Base-by-base conservation (phyloP, 2,113 vertebrate genomes). In the Boleophthalmus pectinirostris region DNA sequence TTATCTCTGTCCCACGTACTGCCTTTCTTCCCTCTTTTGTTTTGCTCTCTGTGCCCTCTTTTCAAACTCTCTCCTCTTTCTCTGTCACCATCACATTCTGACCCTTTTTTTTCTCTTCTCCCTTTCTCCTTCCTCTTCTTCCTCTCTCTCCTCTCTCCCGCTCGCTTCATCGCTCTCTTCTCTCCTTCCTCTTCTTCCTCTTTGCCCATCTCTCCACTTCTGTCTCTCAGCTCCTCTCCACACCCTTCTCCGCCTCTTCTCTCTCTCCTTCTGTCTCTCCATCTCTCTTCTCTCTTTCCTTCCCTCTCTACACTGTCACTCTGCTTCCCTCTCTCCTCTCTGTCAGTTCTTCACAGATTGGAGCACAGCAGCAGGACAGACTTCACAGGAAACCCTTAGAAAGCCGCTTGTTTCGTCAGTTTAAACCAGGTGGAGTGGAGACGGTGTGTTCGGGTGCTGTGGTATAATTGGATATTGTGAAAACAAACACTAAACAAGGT, bases 391-490 rank as follows among this genome's bases (percentile, higher is more conserved):
- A 10, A 1, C 38, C 9, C 1, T 43, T 9, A 43, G 38, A 43
- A 29, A 43, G 38, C 38, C 1, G 38, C 38, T 43, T 43, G 38
- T 43, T 1, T 43, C 38, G 9, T 10, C 10, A 8, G 38, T 43
- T 43, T 43, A 43, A 43, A 43, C 7, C 38, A 43, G 38, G 38
- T 43, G 38, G 38, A 10, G 38, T 11, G 38, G 38, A 43, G 38
- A 6, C 1, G 38, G 38, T 43, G 38, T 5, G 35, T 38, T 38
- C 35, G 9, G 38, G 38, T 8, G 38, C 9, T 43, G 38, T 43
- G 7, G 7, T 10, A 43, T 43, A 89, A 85, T 88, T 86, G 88
- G 82, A 43, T 69, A 65, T 15, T 71, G 79, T 2, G 35, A 73
- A 20, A 72, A 72, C 47, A 73, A 72, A 80, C 69, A 47, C 51